Conservation (phyloP, 2,888 invertebrate species). For the Mylabris sibirica region DNA sequence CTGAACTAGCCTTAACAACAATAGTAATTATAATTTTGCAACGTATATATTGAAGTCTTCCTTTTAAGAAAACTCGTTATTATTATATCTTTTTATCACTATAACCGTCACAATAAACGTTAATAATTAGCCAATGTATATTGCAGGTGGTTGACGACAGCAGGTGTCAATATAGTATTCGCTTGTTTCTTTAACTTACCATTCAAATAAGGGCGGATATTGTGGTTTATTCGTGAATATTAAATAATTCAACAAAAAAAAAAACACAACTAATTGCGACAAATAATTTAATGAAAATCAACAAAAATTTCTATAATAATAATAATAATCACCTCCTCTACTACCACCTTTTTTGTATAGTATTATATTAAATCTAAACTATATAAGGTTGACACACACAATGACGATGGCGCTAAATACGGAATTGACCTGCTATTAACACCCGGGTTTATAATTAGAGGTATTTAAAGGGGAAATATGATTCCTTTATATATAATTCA, state of each 20-base stretch:
- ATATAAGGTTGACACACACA: slow-evolving; percentile 36
- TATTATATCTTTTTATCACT: not conserved
- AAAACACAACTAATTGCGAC: not conserved
- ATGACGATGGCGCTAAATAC: slow-evolving; percentile 52
- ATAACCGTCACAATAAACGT: slow-evolving; percentile 16
- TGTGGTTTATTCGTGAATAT: not conserved
- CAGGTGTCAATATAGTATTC: slow-evolving; percentile 9
- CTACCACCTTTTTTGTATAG: not conserved
- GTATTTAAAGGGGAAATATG: slow-evolving; percentile 50
- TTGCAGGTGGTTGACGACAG: slow-evolving; percentile 16
- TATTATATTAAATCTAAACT: not conserved
- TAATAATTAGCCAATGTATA: slow-evolving; percentile 18
- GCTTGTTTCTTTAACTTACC: not conserved
- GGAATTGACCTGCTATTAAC: slow-evolving; percentile 59
- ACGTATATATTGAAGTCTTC: not conserved
- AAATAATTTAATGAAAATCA: too few species aligned
- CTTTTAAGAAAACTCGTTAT: slow-evolving; percentile 8
- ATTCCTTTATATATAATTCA: slow-evolving; percentile 18
- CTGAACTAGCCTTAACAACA: not conserved
- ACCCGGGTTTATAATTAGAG: slow-evolving; percentile 58
- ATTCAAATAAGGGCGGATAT: slow-evolving; percentile 15
- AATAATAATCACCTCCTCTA: not conserved
- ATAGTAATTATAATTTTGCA: not conserved
- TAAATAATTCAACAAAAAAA: not conserved
- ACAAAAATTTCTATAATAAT: too few species aligned